Conservation (phyloP, 2,888 invertebrate species). For the Hyppa rectilinea region DNA sequence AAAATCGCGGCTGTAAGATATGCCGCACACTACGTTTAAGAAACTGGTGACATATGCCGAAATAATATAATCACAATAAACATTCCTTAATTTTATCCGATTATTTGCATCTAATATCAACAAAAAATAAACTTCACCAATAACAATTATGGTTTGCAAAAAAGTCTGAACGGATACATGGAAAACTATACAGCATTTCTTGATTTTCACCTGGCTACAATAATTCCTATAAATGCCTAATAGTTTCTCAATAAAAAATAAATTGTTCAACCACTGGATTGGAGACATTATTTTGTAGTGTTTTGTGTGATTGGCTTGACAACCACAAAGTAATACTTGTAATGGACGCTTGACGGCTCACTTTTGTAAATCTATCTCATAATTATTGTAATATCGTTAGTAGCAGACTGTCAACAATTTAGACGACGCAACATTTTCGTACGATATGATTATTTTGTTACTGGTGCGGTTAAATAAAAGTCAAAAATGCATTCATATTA, state of each 20-base stretch:
- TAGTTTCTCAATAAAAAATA: background rate
- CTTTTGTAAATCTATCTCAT: background rate
- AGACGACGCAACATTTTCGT: background rate
- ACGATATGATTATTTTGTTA: background rate
- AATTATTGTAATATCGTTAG: background rate
- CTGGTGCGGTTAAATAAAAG: background rate
- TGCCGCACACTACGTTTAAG: too few relatives aligned
- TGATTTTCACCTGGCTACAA: background rate
- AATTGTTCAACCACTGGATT: background rate
- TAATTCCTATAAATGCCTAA: background rate
- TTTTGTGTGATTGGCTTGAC: background rate
- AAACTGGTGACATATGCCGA: too few relatives aligned
- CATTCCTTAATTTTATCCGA: background rate
- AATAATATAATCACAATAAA: too few relatives aligned
- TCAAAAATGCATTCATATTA: background rate
- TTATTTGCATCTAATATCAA: too few relatives aligned
- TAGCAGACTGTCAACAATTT: background rate
- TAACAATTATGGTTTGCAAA: too few relatives aligned
- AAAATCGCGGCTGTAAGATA: background rate
- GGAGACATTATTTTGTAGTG: background rate
- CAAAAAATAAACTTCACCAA: too few relatives aligned
- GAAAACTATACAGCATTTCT: background rate
- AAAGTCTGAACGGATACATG: background rate
- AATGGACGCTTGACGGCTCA: background rate
- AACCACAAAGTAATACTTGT: background rate